phyloP scores from a whole-genome alignment of 2,113 vertebrate species.

The Bubo scandiacus region DNA sequence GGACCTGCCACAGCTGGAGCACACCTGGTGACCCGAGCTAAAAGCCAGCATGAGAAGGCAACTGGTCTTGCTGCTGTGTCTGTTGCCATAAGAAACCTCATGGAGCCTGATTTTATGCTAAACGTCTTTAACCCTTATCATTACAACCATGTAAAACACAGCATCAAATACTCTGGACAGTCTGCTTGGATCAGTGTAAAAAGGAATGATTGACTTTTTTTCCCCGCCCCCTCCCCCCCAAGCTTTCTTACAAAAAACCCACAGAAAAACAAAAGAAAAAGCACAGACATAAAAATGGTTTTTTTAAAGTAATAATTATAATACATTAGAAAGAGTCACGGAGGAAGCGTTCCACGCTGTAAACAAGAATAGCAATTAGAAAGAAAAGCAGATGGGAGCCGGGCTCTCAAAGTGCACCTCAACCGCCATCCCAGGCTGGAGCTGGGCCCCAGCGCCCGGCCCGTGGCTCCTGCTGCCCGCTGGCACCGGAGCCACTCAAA shows the following conservation, averaged over 20 bases:
- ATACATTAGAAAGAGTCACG: constrained; percentile 26
- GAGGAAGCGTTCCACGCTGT: constrained; percentile 44
- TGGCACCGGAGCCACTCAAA: background rate
- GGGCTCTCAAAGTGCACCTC: background rate
- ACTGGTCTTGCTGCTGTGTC: background rate
- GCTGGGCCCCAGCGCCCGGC: background rate
- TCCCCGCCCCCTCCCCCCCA: no score
- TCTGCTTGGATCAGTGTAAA: background rate
- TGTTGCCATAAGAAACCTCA: background rate
- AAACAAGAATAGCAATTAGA: constrained; percentile 49
- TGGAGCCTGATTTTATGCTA: background rate
- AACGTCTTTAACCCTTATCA: constrained; percentile 7
- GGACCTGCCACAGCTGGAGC: background rate
- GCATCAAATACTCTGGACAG: background rate
- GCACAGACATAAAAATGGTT: background rate
- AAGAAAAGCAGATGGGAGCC: constrained; percentile 4
- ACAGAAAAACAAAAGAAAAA: background rate
- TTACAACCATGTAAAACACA: constrained; percentile 45
- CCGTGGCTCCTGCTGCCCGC: background rate
- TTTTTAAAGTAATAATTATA: constrained; percentile 34
- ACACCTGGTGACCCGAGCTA: background rate
- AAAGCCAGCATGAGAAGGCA: background rate
- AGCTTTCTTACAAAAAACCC: background rate
- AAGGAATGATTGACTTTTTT: background rate
- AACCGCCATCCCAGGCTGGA: rapidly evolving